phyloP scores from a whole-genome alignment of 2,888 invertebrate genomes.

The Anthophora plumipes region DNA sequence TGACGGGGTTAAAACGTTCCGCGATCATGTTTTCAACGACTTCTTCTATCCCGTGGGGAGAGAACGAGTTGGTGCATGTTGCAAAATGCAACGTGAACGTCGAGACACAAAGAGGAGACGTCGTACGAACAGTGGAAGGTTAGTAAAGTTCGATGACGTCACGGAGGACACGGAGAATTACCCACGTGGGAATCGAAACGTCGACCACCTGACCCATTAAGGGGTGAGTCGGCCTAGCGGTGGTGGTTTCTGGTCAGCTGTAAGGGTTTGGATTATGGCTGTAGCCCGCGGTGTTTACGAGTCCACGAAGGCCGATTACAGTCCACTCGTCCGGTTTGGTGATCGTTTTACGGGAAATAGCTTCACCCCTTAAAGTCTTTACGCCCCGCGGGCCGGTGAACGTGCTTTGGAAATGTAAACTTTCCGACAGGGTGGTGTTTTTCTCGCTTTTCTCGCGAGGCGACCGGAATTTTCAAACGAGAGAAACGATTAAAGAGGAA shows the following conservation, averaged over 20 bases:
- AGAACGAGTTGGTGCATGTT: slow-evolving; percentile 37
- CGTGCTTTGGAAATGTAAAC: slow-evolving; percentile 54
- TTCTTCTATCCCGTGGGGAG: neutral
- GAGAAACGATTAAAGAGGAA: slow-evolving; percentile 12
- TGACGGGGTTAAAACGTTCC: neutral
- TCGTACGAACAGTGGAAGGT: slow-evolving; percentile 2
- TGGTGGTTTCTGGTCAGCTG: slow-evolving; percentile 75
- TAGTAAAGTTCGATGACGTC: slow-evolving; percentile 71
- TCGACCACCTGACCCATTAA: slow-evolving; percentile 78
- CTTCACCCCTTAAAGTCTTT: slow-evolving; percentile 44
- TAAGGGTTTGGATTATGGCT: slow-evolving; percentile 75
- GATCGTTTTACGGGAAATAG: slow-evolving; percentile 70
- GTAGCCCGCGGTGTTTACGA: slow-evolving; percentile 78
- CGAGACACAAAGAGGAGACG: slow-evolving; percentile 8
- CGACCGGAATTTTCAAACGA: slow-evolving; percentile 23
- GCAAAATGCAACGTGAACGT: neutral
- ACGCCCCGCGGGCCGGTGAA: slow-evolving; percentile 10
- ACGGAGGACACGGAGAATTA: slow-evolving; percentile 63
- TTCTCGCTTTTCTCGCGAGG: no score
- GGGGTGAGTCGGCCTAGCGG: slow-evolving; percentile 65
- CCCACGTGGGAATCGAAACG: slow-evolving; percentile 73
- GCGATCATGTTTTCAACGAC: slow-evolving; percentile 24
- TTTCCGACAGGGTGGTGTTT: neutral
- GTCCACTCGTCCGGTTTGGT: slow-evolving; percentile 58
- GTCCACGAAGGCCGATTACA: slow-evolving; percentile 81